Evolutionary conservation across 2,113 vertebrate genomes (phyloP).

Genomic region (Tichodroma muraria): DNA sequence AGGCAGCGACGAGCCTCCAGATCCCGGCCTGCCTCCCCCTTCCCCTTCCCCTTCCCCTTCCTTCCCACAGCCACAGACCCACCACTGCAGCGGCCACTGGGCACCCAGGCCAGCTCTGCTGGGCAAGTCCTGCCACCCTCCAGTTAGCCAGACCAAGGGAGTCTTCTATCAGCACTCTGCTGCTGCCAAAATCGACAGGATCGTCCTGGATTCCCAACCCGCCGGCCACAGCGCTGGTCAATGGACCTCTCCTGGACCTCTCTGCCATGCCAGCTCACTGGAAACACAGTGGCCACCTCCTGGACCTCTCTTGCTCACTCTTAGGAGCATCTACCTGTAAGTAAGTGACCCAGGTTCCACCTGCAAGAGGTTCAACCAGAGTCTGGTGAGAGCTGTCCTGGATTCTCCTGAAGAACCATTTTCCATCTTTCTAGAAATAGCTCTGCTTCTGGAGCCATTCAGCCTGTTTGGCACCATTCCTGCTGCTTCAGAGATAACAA

Average conservation of each 20-base stretch:
- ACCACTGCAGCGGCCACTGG: not conserved
- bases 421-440: not conserved
- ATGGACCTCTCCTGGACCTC: not conserved
- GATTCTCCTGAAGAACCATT: not conserved
- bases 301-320: not conserved
- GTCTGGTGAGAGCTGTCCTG: not conserved
- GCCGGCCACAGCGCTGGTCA: fast-evolving
- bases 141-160: not conserved
- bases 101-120: not conserved
- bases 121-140: not conserved
- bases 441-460: not conserved
- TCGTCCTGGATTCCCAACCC: not conserved
- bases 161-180: not conserved
- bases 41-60: too few relatives aligned
- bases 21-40: not conserved
- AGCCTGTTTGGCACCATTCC: not conserved
- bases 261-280: not conserved
- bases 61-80: not conserved
- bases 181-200: not conserved
- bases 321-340: not conserved
- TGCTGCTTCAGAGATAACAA: conserved; percentile 11
- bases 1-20: not conserved
- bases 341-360: not conserved
- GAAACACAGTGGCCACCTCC: not conserved
- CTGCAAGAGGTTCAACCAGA: not conserved